These are phyloP conservation scores for Drosophila dunni DNA, from an alignment of 1,140 invertebrate genomes.

Conservation along the genomic window DNA sequence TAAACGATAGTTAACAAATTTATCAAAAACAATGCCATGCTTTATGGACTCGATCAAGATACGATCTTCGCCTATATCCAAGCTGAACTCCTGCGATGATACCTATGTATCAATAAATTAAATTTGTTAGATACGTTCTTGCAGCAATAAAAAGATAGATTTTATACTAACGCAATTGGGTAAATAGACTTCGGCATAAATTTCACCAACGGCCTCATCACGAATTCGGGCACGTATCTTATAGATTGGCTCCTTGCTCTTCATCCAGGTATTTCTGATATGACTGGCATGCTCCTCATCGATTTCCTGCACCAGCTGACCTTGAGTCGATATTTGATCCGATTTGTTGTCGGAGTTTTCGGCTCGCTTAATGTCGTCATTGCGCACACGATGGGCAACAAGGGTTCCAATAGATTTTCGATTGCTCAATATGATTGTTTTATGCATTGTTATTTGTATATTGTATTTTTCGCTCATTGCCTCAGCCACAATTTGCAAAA, in stretches of 20 bases:
- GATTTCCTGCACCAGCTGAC: constrained; percentile 77
- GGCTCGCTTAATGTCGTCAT: constrained; percentile 86
- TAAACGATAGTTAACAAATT: constrained; percentile 88
- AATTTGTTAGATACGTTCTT: constrained; percentile 2
- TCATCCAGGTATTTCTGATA: constrained; percentile 21
- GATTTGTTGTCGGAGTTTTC: constrained; percentile 31
- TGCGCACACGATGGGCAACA: constrained; percentile 89
- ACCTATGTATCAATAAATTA: constrained; percentile 85
- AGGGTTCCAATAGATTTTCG: constrained; percentile 89
- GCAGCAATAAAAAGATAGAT: neutral
- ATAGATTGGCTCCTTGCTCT: constrained; percentile 71
- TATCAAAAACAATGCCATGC: constrained; percentile 87
- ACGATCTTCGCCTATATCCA: constrained; percentile 90
- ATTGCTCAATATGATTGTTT: constrained; percentile 87
- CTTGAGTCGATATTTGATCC: neutral
- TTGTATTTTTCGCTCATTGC: constrained; percentile 91
- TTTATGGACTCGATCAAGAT: constrained; percentile 88
- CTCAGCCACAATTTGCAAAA: constrained; percentile 90
- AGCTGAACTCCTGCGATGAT: constrained; percentile 86
- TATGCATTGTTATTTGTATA: constrained; percentile 87
- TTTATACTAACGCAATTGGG: constrained; percentile 79
- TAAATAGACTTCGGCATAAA: constrained; percentile 85
- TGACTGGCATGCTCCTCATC: constrained; percentile 61
- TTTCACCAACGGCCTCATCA: constrained; percentile 70
- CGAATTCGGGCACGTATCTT: constrained; percentile 81